Evolutionary conservation across 2,113 vertebrate genomes (phyloP).

Genomic region (Melanocharis versteri): DNA sequence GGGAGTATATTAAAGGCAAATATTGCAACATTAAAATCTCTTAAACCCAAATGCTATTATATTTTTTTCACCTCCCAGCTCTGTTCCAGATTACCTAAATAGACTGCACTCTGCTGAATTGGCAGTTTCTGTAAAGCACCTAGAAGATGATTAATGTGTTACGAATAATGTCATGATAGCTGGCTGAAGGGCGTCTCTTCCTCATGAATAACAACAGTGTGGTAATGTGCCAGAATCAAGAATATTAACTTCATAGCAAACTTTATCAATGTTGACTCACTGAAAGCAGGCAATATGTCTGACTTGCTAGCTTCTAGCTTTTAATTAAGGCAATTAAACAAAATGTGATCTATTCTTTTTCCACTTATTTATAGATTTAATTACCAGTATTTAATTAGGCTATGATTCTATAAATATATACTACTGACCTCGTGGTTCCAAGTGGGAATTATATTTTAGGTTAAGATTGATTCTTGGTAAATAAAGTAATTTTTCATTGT

Average conservation of each 20-base stretch:
- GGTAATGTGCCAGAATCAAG: background rate
- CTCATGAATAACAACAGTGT: background rate
- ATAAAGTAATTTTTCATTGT: background rate
- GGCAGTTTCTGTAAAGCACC: background rate
- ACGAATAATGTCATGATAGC: background rate
- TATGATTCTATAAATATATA: background rate
- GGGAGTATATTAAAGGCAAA: background rate
- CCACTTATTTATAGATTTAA: slow-evolving; percentile 21
- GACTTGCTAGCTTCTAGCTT: background rate
- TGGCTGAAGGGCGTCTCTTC: background rate
- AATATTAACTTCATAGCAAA: background rate
- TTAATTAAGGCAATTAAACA: slow-evolving; percentile 31
- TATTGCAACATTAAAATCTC: background rate
- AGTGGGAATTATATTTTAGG: background rate
- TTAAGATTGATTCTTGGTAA: background rate
- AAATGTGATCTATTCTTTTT: background rate
- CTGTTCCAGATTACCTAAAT: background rate
- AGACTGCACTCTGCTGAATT: background rate
- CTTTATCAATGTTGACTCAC: background rate
- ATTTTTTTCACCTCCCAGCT: background rate
- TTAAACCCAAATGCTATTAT: background rate
- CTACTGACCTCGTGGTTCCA: background rate
- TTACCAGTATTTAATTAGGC: background rate
- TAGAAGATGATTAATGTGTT: slow-evolving; percentile 12
- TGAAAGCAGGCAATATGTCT: background rate